These are phyloP conservation scores for Venustoraphidia nigricollis DNA, from an alignment of 2,888 invertebrate genomes.

Conservation along the genomic window DNA sequence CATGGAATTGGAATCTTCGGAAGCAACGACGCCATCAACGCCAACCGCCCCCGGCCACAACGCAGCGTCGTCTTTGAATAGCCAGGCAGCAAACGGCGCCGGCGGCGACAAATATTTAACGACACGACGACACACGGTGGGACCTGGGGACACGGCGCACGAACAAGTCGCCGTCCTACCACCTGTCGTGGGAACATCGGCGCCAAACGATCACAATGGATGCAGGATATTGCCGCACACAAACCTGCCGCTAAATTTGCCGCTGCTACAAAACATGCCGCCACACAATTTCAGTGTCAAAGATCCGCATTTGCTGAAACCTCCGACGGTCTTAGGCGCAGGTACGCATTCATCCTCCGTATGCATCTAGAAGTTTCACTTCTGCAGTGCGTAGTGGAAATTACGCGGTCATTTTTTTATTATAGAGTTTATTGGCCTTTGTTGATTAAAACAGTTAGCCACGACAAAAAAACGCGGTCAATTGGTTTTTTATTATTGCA, in stretches of 20 bases:
- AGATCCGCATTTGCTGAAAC: constrained; percentile 85
- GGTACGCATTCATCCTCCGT: constrained; percentile 28
- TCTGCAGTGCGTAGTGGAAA: no score
- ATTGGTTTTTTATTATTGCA: neutral
- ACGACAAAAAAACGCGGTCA: no score
- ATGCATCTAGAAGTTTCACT: no score
- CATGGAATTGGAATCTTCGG: constrained; percentile 29
- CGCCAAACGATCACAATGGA: constrained; percentile 21
- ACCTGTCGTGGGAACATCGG: constrained; percentile 9
- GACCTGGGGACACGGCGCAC: constrained; percentile 79
- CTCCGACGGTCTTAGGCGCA: constrained; percentile 79
- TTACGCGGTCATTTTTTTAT: no score
- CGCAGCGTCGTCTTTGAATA: neutral
- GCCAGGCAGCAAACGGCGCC: constrained; percentile 3
- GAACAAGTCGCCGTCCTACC: constrained; percentile 41
- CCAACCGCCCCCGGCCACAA: constrained; percentile 1
- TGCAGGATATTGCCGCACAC: constrained; percentile 54
- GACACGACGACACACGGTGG: constrained; percentile 80
- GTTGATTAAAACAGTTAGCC: no score
- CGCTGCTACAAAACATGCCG: constrained; percentile 68
- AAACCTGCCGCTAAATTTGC: constrained; percentile 72
- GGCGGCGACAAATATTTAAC: constrained; percentile 36
- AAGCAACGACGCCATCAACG: constrained; percentile 15
- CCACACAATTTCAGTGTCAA: constrained; percentile 76
- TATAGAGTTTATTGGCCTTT: no score